These are phyloP conservation scores for Linyphia triangularis DNA, from an alignment of 2,888 invertebrate species.

Conservation along the genomic window DNA sequence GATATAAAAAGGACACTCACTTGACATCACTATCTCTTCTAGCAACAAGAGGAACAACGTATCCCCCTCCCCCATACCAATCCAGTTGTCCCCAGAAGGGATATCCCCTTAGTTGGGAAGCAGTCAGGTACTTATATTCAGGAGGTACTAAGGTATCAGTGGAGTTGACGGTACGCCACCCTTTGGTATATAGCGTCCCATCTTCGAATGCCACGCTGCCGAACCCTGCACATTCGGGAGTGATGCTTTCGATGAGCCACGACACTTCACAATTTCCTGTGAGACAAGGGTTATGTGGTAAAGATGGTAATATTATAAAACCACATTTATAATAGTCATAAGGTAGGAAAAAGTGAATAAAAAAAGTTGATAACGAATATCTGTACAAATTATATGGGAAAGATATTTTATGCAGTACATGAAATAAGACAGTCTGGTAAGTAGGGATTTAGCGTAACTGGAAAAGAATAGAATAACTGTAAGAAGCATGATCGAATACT, in stretches of 20 bases:
- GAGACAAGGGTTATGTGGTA: background rate
- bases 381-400: too few relatives aligned
- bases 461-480: too few relatives aligned
- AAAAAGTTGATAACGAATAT: too few relatives aligned
- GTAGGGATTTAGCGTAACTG: too few relatives aligned
- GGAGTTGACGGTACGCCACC: conserved; percentile 55
- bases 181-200: conserved; percentile 61
- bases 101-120: conserved; percentile 79
- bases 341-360: too few relatives aligned
- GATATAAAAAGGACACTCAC: background rate
- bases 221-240: conserved; percentile 71
- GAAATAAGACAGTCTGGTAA: too few relatives aligned
- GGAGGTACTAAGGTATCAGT: conserved; percentile 62
- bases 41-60: conserved; percentile 80
- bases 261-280: conserved; percentile 69
- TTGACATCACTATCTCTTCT: conserved; percentile 73
- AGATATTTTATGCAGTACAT: too few relatives aligned
- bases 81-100: conserved; percentile 80
- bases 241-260: conserved; percentile 51
- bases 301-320: too few relatives aligned
- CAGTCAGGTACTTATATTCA: conserved; percentile 78
- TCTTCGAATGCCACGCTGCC: conserved; percentile 65
- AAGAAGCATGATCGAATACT: too few relatives aligned
- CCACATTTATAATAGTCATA: too few relatives aligned
- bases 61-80: conserved; percentile 81